Percentiles rank a stretch among this genome's conserved stretches.
Conservation (phyloP, 2,797 vertebrate species). For the Poecilia wingei region DNA sequence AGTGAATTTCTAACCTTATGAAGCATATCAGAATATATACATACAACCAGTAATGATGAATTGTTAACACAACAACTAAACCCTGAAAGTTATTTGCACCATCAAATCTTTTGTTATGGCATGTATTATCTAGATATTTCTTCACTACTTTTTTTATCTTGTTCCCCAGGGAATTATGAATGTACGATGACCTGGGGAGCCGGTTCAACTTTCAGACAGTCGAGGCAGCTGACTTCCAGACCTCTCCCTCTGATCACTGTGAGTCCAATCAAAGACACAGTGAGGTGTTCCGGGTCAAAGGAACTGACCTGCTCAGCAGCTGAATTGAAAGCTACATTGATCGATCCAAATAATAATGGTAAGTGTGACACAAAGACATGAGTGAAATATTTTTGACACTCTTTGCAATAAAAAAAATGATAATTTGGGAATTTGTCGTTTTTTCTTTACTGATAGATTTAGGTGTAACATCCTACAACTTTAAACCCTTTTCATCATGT, state of each 20-base stretch:
- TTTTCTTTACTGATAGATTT: background rate
- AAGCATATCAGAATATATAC: background rate
- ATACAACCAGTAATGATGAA: background rate
- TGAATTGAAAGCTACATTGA: slow-evolving; percentile 22
- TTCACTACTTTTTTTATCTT: background rate
- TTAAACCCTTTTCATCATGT: background rate
- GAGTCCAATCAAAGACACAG: background rate
- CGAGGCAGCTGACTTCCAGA: background rate
- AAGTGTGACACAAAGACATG: slow-evolving; percentile 4
- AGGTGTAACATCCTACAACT: rapidly evolving
- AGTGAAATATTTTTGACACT: background rate
- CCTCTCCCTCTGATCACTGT: background rate
- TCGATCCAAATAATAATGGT: rapidly evolving
- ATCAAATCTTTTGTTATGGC: background rate
- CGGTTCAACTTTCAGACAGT: background rate
- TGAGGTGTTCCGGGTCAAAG: background rate
- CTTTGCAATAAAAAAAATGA: background rate
- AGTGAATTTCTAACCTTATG: background rate
- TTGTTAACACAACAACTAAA: background rate
- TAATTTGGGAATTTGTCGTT: background rate
- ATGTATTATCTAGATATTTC: background rate
- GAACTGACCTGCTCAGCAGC: slow-evolving; percentile 26
- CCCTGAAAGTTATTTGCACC: background rate
- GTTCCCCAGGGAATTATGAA: background rate
- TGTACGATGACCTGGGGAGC: background rate